Evolutionary conservation across 2,888 invertebrate species (phyloP).

Genomic region (Ormyrus thymus): DNA sequence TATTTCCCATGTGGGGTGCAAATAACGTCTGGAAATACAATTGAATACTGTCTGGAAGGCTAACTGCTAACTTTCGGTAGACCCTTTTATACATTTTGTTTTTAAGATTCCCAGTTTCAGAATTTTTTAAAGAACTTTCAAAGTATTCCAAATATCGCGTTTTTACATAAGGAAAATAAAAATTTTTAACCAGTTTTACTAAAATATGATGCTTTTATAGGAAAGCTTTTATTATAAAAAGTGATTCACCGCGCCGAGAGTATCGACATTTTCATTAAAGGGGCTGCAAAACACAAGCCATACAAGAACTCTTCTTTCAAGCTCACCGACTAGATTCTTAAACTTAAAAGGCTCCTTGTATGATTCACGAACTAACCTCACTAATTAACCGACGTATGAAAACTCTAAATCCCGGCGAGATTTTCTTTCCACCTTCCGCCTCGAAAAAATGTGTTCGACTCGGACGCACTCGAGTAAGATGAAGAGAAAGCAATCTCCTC

Average conservation of each 20-base stretch:
- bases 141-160: not conserved
- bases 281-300: not conserved
- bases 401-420: not conserved
- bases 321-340: constrained; percentile 26
- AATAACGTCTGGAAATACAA: no score
- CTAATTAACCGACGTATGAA: not conserved
- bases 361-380: not conserved
- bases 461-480: no score
- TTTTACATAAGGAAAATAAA: not conserved
- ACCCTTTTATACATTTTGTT: no score
- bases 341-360: constrained; percentile 6
- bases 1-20: no score
- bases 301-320: constrained; percentile 14
- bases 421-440: not conserved
- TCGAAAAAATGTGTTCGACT: not conserved
- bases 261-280: constrained; percentile 22
- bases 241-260: no score
- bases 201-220: no score
- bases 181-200: no score
- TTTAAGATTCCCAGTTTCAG: no score
- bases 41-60: not conserved
- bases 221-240: not conserved
- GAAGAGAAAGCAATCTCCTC: not conserved
- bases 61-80: not conserved
- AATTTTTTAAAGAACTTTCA: no score